Evolutionary conservation across 2,888 invertebrate genomes (phyloP).

Genomic region (Papilio demoleus): DNA sequence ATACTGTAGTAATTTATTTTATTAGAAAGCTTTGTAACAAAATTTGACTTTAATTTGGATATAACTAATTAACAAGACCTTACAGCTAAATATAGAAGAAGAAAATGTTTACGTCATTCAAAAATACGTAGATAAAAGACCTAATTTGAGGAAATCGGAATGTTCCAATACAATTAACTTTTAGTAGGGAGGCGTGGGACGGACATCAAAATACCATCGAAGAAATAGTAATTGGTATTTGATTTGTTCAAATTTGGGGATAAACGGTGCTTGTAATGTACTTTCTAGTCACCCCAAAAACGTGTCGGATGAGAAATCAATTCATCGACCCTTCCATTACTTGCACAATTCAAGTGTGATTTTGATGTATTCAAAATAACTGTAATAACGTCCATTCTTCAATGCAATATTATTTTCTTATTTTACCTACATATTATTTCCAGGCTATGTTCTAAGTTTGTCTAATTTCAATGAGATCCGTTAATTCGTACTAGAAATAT

Average conservation of each 20-base stretch:
- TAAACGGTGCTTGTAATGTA: constrained; percentile 65
- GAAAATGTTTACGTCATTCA: background rate
- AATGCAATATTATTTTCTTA: background rate
- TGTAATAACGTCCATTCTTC: background rate
- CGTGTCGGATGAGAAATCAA: constrained; percentile 74
- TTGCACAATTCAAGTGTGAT: constrained; percentile 40
- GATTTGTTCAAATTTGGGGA: constrained; percentile 65
- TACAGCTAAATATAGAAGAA: background rate
- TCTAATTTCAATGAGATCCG: no score
- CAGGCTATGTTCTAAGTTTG: no score
- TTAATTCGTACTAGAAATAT: no score
- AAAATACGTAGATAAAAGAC: no score
- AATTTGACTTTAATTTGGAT: no score
- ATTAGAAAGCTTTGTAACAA: no score
- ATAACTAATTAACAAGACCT: no score
- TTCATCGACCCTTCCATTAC: constrained; percentile 52
- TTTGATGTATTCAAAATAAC: constrained; percentile 16
- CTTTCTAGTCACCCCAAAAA: constrained; percentile 66
- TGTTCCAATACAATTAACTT: constrained; percentile 13
- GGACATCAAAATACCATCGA: constrained; percentile 47
- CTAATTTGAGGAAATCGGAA: background rate
- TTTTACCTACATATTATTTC: no score
- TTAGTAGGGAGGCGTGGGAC: constrained; percentile 30
- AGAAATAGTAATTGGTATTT: constrained; percentile 63
- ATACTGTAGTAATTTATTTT: no score